Evolutionary conservation across 1,140 invertebrate genomes (phyloP).

Genomic region (Vanessa atalanta): DNA sequence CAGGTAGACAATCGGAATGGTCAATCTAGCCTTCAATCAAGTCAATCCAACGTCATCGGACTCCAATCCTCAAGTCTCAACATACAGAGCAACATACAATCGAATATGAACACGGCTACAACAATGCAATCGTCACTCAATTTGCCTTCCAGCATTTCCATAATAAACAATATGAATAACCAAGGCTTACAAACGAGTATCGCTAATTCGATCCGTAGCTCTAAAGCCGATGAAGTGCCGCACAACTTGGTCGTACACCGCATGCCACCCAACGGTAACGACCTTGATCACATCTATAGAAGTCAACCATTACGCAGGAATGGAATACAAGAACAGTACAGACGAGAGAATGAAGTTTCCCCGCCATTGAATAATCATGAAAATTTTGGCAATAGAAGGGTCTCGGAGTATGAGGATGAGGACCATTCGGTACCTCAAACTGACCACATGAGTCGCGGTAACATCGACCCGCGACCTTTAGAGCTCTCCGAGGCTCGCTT

Average conservation of each 20-base stretch:
- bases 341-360: slow-evolving; percentile 54
- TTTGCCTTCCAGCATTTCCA: slow-evolving; percentile 58
- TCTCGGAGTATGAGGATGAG: slow-evolving; percentile 70
- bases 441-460: slow-evolving; percentile 47
- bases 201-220: slow-evolving; percentile 49
- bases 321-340: slow-evolving; percentile 64
- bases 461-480: slow-evolving; percentile 52
- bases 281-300: slow-evolving; percentile 57
- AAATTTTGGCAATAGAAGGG: slow-evolving; percentile 67
- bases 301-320: slow-evolving; percentile 57
- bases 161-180: slow-evolving; percentile 53
- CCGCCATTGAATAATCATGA: slow-evolving; percentile 63
- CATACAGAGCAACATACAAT: slow-evolving; percentile 59
- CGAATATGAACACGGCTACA: slow-evolving; percentile 49
- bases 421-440: slow-evolving; percentile 54
- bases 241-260: slow-evolving; percentile 66
- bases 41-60: slow-evolving; percentile 56
- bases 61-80: slow-evolving; percentile 56
- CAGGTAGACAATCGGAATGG: slow-evolving; percentile 73
- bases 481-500: slow-evolving; percentile 67
- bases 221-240: slow-evolving; percentile 55
- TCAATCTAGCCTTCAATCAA: slow-evolving; percentile 54
- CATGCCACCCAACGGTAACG: slow-evolving; percentile 59
- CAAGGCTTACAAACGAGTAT: slow-evolving; percentile 57
- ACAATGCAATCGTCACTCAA: slow-evolving; percentile 53